Conservation (phyloP, 2,797 vertebrate genomes). For the Podargus strigoides region DNA sequence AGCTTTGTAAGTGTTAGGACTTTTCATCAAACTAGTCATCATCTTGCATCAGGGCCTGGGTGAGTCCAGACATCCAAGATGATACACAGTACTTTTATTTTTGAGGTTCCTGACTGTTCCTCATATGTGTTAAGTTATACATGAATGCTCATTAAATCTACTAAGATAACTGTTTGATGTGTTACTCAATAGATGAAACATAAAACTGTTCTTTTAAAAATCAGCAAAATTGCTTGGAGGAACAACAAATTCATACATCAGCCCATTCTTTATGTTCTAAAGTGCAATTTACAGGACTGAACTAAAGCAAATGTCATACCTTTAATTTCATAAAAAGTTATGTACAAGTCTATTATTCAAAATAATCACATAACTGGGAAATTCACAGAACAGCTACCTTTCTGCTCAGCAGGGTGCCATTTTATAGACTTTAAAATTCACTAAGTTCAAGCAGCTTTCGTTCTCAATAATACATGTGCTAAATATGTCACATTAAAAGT, state of each 20-base stretch:
- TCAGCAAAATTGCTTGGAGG: conserved; percentile 73
- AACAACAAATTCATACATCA: conserved; percentile 77
- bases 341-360: conserved; percentile 97
- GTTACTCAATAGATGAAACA: conserved; percentile 73
- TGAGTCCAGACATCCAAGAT: not conserved
- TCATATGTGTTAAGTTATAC: conserved; percentile 51
- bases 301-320: conserved; percentile 85
- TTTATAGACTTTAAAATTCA: conserved; percentile 94
- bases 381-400: conserved; percentile 92
- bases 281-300: conserved; percentile 77
- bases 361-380: conserved; percentile 93
- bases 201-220: conserved; percentile 77
- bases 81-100: not conserved
- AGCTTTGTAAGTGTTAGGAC: not conserved
- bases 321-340: conserved; percentile 88
- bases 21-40: not conserved
- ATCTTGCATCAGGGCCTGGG: not conserved
- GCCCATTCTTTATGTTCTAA: conserved; percentile 75
- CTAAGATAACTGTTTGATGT: conserved; percentile 73
- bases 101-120: conserved; percentile 18
- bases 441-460: conserved; percentile 88
- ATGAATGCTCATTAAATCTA: conserved; percentile 67
- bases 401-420: conserved; percentile 92
- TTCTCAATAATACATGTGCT: conserved; percentile 93
- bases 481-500: conserved; percentile 94